Evolutionary conservation across 2,113 vertebrate species (phyloP).

Genomic region (Chaetops frenatus): DNA sequence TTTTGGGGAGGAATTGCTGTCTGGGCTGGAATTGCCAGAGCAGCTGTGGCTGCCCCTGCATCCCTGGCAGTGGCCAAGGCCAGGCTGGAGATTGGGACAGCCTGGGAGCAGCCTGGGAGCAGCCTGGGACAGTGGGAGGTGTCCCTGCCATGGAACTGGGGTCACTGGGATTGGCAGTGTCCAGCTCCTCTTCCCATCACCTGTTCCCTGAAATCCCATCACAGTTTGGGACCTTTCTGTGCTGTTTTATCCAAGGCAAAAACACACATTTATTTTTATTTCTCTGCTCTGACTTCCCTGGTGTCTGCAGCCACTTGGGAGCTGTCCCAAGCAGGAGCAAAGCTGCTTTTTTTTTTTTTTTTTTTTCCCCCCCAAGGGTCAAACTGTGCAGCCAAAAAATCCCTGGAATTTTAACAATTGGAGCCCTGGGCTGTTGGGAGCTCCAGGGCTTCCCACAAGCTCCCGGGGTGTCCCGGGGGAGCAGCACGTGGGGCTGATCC

Average conservation of each 20-base stretch:
- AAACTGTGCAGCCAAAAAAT: conserved; percentile 34
- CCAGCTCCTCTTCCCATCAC: accelerated
- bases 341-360: not conserved
- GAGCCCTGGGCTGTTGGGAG: not conserved
- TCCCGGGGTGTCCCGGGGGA: accelerated
- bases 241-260: not conserved
- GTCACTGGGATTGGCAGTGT: not conserved
- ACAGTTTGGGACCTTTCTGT: accelerated
- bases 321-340: not conserved
- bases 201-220: not conserved
- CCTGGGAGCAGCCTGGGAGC: too few relatives aligned
- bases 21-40: not conserved
- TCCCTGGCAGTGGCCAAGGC: not conserved
- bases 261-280: not conserved
- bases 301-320: not conserved
- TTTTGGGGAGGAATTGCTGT: not conserved
- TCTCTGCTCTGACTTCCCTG: not conserved
- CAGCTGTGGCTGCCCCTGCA: not conserved
- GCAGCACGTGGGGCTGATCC: not conserved
- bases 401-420: conserved; percentile 26
- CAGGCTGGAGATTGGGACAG: not conserved
- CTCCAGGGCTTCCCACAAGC: not conserved
- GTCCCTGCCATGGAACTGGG: not conserved
- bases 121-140: not conserved
- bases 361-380: not conserved